Evolutionary conservation across 30 jellyfish, hydroid and myxozoan species (phyloP).

Genomic region (Phacellophora camtschatica): DNA sequence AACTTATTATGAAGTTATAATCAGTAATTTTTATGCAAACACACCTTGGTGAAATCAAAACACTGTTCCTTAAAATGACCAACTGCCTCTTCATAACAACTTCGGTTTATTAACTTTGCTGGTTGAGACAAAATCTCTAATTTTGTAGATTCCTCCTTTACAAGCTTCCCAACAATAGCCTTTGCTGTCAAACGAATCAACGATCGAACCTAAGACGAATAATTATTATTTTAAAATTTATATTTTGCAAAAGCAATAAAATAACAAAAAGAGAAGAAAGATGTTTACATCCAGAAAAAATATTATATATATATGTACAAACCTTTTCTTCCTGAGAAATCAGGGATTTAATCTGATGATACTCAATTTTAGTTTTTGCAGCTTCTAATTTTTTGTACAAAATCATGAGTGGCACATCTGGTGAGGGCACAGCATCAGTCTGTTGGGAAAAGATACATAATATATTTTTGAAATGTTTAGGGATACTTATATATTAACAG

Average conservation of each 20-base stretch:
- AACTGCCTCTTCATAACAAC: conserved; percentile 78
- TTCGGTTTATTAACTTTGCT: conserved; percentile 45
- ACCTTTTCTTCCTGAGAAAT: conserved; percentile 61
- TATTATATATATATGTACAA: too few relatives aligned
- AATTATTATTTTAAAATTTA: too few relatives aligned
- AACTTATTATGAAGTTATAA: too few relatives aligned
- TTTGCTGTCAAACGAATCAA: conserved; percentile 54
- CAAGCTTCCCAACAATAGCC: conserved; percentile 71
- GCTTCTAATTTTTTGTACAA: conserved; percentile 47
- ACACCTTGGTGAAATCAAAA: conserved; percentile 84
- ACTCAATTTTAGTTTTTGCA: conserved; percentile 58
- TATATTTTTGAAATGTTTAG: too few relatives aligned
- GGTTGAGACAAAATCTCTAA: conserved; percentile 36
- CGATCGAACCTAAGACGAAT: conserved; percentile 84
- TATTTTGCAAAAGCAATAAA: too few relatives aligned
- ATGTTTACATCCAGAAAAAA: too few relatives aligned
- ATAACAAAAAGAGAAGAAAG: too few relatives aligned
- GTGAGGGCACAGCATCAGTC: conserved; percentile 97
- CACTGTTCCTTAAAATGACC: conserved; percentile 63
- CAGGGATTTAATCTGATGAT: neutral
- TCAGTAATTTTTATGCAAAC: too few relatives aligned
- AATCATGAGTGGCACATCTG: conserved; percentile 80
- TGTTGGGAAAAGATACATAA: too few relatives aligned
- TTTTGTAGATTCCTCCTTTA: conserved; percentile 5
- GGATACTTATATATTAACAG: too few relatives aligned